Conservation (phyloP, 2,888 invertebrate species). For the Osedax fenrisi region DNA sequence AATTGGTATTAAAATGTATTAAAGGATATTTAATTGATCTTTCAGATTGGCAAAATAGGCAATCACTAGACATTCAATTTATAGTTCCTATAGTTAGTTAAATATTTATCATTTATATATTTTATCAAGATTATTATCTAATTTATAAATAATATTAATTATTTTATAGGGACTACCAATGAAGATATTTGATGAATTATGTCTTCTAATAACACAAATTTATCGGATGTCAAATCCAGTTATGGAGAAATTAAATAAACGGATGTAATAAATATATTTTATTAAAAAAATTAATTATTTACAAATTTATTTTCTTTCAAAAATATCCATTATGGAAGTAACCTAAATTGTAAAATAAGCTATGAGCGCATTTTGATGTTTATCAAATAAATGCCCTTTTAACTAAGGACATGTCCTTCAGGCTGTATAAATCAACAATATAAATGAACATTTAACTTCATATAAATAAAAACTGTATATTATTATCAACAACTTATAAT, state of each 20-base stretch:
- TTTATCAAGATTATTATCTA: no score
- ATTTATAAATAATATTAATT: neutral
- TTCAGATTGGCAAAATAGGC: conserved; percentile 61
- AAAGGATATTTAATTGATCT: conserved; percentile 99
- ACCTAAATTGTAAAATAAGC: neutral
- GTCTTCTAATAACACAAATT: conserved; percentile 77
- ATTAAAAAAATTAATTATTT: neutral
- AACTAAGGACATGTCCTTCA: neutral
- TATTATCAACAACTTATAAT: neutral
- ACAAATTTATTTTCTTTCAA: neutral
- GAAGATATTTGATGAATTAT: conserved; percentile 67
- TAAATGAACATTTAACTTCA: neutral
- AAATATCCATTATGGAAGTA: neutral
- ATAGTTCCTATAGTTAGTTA: conserved; percentile 63
- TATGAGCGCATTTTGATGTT: neutral
- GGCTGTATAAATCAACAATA: neutral
- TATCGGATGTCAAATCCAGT: conserved; percentile 88
- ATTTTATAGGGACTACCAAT: conserved; percentile 61
- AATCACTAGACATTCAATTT: conserved; percentile 63
- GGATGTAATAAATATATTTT: neutral
- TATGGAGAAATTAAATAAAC: conserved; percentile 48
- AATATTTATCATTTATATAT: neutral
- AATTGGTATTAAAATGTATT: conserved; percentile 92
- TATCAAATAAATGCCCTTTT: neutral
- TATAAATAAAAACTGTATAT: neutral